These are phyloP conservation scores for Drosophila nigromelanica DNA, from an alignment of 1,140 invertebrate genomes.

Conservation along the genomic window DNA sequence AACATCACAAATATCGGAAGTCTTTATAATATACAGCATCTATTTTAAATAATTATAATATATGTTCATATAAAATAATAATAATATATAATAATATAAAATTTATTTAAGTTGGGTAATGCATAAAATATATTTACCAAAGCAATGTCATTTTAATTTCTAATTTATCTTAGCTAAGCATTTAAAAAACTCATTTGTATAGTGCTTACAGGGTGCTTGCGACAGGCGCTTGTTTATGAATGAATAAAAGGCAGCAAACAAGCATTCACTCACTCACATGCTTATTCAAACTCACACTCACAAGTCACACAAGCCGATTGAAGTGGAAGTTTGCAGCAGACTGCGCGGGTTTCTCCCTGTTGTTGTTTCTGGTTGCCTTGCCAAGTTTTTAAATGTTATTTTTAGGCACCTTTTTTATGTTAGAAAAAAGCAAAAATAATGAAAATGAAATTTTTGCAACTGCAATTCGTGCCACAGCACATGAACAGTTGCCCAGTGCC, in stretches of 20 bases:
- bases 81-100: too few species aligned
- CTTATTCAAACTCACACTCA: constrained; percentile 32
- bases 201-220: constrained; percentile 6
- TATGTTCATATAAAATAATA: too few species aligned
- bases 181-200: not conserved
- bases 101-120: too few species aligned
- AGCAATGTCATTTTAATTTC: too few species aligned
- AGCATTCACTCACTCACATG: constrained; percentile 19
- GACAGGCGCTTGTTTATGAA: constrained; percentile 59
- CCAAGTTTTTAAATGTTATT: constrained; percentile 55
- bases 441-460: constrained; percentile 50
- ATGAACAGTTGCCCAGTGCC: not conserved
- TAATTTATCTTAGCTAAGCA: too few species aligned
- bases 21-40: too few species aligned
- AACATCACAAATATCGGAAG: too few species aligned
- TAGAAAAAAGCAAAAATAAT: constrained; percentile 22
- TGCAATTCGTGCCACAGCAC: constrained; percentile 43
- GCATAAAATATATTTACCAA: too few species aligned
- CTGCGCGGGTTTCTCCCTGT: constrained; percentile 40
- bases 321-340: constrained; percentile 75
- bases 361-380: constrained; percentile 13
- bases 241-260: constrained; percentile 58
- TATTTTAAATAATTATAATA: too few species aligned
- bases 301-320: constrained; percentile 37
- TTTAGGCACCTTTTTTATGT: constrained; percentile 49